These are phyloP conservation scores for Lucilia cuprina DNA, from an alignment of 1,140 invertebrate species.

Conservation along the genomic window DNA sequence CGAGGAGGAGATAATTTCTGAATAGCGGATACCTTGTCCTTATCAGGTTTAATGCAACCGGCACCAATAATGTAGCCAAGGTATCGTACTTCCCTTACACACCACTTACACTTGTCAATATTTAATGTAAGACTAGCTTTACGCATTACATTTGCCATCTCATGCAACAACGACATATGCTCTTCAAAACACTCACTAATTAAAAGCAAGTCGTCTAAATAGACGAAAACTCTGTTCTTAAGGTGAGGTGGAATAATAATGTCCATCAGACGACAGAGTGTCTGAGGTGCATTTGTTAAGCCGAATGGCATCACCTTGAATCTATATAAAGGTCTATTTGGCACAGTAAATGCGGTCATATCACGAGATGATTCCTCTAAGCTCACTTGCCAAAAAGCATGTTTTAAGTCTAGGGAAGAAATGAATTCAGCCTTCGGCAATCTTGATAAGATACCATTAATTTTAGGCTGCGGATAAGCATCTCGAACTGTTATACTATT, in stretches of 20 bases:
- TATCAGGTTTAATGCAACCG: conserved; percentile 16
- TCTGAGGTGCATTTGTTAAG: conserved; percentile 39
- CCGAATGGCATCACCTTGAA: conserved; percentile 39
- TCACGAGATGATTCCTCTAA: conserved; percentile 31
- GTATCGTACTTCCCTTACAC: conserved; percentile 12
- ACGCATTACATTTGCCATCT: background rate
- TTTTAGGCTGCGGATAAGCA: conserved; percentile 31
- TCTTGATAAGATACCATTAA: conserved; percentile 24
- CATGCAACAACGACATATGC: background rate
- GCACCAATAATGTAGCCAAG: conserved; percentile 6
- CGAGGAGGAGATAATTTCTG: background rate
- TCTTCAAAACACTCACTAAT: conserved; percentile 12
- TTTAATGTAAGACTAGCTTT: conserved; percentile 3
- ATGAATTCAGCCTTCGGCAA: conserved; percentile 26
- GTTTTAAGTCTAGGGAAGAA: conserved; percentile 36
- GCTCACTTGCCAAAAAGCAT: conserved; percentile 39
- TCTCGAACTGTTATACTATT: conserved; percentile 24
- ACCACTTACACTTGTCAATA: conserved; percentile 23
- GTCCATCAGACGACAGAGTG: conserved; percentile 35
- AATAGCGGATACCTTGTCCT: conserved; percentile 16
- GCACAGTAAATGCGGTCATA: conserved; percentile 37
- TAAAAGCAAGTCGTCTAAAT: conserved; percentile 19
- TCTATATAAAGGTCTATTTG: conserved; percentile 32
- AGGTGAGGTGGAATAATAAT: background rate
- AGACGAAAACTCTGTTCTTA: conserved; percentile 18